phyloP scores from a whole-genome alignment of 2,888 invertebrate genomes.

The Phorcus lineatus region DNA sequence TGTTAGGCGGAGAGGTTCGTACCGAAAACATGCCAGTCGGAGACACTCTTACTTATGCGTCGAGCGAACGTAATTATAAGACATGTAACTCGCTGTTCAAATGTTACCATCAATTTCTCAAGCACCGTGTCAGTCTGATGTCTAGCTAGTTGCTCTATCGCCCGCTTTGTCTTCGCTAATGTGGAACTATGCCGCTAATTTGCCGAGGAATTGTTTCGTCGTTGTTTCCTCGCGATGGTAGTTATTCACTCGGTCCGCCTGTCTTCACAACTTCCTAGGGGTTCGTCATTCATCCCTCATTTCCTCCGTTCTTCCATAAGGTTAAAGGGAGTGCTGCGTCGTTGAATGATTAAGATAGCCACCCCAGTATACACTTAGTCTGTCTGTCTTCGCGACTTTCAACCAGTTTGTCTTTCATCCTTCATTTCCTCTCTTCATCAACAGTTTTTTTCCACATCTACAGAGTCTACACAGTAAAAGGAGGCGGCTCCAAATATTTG shows the following conservation, averaged over 20 bases:
- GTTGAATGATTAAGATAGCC: background rate
- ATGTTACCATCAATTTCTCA: slow-evolving; percentile 23
- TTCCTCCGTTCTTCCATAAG: background rate
- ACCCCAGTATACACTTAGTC: background rate
- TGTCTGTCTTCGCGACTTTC: background rate
- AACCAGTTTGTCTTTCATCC: background rate
- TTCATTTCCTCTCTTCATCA: background rate
- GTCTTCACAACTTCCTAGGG: background rate
- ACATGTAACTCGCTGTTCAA: slow-evolving; percentile 20
- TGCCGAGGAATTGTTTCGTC: slow-evolving; percentile 7
- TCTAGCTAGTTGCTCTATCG: background rate
- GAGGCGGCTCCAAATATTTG: no score
- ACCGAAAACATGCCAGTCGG: slow-evolving; percentile 20
- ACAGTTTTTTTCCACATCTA: no score
- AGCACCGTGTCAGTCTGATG: background rate
- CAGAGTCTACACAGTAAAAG: no score
- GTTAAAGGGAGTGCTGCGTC: background rate
- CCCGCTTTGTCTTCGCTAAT: slow-evolving; percentile 14
- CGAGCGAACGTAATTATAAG: slow-evolving; percentile 7
- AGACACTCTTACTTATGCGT: background rate
- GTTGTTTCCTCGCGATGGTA: background rate
- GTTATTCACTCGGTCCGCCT: background rate
- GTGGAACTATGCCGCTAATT: slow-evolving; percentile 20
- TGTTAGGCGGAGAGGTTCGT: background rate
- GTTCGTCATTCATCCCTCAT: background rate